Conservation (phyloP, 2,797 vertebrate genomes). For the Urosaurus nigricauda region DNA sequence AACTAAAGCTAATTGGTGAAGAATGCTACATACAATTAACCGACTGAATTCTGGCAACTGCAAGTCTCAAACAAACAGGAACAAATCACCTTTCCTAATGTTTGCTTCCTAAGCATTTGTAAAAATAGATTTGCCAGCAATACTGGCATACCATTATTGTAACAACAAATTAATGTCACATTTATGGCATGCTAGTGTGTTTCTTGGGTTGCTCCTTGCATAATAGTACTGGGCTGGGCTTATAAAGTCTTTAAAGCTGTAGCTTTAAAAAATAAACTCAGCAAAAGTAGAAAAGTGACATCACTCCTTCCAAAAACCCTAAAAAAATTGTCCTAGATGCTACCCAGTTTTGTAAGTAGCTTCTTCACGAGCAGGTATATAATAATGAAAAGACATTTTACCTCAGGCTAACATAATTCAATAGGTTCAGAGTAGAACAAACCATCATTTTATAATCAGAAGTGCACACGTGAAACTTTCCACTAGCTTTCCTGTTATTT, state of each 20-base stretch:
- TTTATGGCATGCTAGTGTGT: background rate
- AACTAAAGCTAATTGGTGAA: background rate
- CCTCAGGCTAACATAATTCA: conserved; percentile 34
- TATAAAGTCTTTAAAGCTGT: background rate
- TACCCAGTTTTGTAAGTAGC: background rate
- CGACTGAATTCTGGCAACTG: background rate
- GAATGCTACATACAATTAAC: background rate
- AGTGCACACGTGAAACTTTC: background rate
- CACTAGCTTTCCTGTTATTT: background rate
- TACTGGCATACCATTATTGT: background rate
- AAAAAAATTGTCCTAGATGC: background rate
- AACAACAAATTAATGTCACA: background rate
- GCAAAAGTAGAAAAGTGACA: background rate
- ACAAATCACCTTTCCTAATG: background rate
- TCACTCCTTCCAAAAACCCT: background rate
- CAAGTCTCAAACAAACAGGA: background rate
- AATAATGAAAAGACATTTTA: rapidly evolving
- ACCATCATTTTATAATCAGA: conserved; percentile 35
- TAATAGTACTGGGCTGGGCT: background rate
- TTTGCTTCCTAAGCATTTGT: background rate
- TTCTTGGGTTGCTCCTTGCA: background rate
- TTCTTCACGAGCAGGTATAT: background rate
- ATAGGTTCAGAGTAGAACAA: conserved; percentile 42
- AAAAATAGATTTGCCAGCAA: background rate
- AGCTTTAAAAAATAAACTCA: background rate